Base-by-base conservation (phyloP, 1,140 invertebrate genomes). In the Drosophila ironensis region DNA sequence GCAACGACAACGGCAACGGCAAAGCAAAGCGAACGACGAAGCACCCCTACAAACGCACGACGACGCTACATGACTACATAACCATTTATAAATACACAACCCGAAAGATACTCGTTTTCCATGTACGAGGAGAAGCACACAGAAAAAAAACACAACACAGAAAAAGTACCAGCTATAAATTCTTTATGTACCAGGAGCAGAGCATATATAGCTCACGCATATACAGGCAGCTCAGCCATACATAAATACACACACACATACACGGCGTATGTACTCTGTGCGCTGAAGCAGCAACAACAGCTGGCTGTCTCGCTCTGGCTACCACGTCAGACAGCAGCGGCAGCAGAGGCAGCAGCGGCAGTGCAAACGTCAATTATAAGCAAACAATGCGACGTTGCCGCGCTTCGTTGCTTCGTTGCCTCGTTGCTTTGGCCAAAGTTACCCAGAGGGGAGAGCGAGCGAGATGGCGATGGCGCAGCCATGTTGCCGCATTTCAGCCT, bases 281-380 rank as follows among this genome's bases (percentile, higher is more conserved):
- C 78, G 73, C 80, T 86, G 78, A 86, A 84, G 78, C 80, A 84
- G 78, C 80, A 78, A 78, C 73, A 60, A 48, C 40, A 42, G 56
- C 56, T 28, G 37, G 22, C 80, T 72, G 41, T 87, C 80, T 84
- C 52, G 35, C 56, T 86, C 66, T 38, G 19, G 46, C 81, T 72
- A 84, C 78, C 78, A 84, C 80, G 73, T 82, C 78, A 82, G 78
- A 82, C 77, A 68, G 72, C 11, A 33, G 54, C 24, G 51, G 61
- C 56, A 50, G 77, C 70, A 80, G 75, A n/a, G n/a, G n/a, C n/a
- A n/a, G n/a, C n/a, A n/a, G 61, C 56, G 53, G 77, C 70, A 80
- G 75, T 80, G 76, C 80, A 84, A 86, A 84, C 78, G 78, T 84
- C 78, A 84, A 84, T 84, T 84, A 84, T 84, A 84, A 84, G 77